These are phyloP conservation scores for Meandrusa payeni DNA, from an alignment of 2,888 invertebrate species.

Conservation along the genomic window DNA sequence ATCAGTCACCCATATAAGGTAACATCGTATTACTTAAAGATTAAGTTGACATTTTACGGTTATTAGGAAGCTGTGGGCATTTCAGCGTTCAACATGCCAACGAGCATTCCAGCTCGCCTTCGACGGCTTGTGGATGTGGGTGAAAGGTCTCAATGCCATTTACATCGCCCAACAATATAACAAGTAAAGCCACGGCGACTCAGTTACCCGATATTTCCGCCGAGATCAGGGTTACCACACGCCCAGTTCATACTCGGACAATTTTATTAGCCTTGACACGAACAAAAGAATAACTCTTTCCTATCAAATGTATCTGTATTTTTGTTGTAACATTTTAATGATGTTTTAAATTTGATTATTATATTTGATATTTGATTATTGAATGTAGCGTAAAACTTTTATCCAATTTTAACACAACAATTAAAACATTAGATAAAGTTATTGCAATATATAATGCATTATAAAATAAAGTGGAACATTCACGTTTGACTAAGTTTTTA, in stretches of 20 bases:
- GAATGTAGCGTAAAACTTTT: too few species aligned
- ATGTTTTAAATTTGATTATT: too few species aligned
- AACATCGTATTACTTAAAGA: background rate
- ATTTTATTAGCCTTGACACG: background rate
- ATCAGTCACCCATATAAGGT: background rate
- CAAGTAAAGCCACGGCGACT: slow-evolving; percentile 27
- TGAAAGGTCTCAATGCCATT: slow-evolving; percentile 61
- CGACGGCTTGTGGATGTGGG: slow-evolving; percentile 39
- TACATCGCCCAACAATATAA: slow-evolving; percentile 30
- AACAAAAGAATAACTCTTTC: background rate
- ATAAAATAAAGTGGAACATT: too few species aligned
- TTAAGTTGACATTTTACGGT: slow-evolving; percentile 16
- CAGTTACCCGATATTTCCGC: slow-evolving; percentile 29
- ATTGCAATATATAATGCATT: too few species aligned
- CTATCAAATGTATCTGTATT: too few species aligned
- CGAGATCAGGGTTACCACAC: slow-evolving; percentile 17
- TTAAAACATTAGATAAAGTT: too few species aligned
- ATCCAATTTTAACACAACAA: too few species aligned
- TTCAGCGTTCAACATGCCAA: slow-evolving; percentile 27
- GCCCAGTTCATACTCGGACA: slow-evolving; percentile 1
- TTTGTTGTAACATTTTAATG: too few species aligned
- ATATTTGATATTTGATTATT: too few species aligned
- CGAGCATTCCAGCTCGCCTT: slow-evolving; percentile 53
- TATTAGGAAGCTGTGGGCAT: slow-evolving; percentile 21
- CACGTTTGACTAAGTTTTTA: too few species aligned